Percentiles rank a stretch among this genome's conserved stretches.
Conservation (phyloP, 2,113 vertebrate species). For the Sarotherodon lohbergeri region DNA sequence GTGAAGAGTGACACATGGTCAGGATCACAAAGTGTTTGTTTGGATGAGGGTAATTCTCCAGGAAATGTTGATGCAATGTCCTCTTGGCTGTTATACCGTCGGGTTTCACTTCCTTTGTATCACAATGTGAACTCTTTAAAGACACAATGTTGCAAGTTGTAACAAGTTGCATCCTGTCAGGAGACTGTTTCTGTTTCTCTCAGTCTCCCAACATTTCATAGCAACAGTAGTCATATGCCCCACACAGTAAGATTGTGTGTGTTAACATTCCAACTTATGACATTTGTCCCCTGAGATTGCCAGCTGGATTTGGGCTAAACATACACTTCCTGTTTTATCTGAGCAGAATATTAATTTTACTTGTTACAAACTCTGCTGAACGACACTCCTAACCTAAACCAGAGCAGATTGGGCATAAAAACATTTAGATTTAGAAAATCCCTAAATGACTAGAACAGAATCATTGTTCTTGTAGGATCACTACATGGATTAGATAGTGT, state of each 20-base stretch:
- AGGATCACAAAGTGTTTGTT: neutral
- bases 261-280: neutral
- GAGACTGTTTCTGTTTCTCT: neutral
- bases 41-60: neutral
- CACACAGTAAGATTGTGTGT: neutral
- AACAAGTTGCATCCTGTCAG: slow-evolving; percentile 14
- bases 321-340: neutral
- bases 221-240: neutral
- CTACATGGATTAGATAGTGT: accelerated
- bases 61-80: neutral
- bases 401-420: neutral
- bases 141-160: neutral
- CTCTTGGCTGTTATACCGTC: neutral
- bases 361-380: neutral
- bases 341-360: neutral
- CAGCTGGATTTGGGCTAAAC: neutral
- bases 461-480: neutral
- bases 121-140: neutral
- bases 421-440: neutral
- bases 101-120: slow-evolving; percentile 36
- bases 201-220: neutral
- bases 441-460: neutral
- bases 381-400: neutral
- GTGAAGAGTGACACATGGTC: neutral
- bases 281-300: neutral